Evolutionary conservation across 2,888 invertebrate species (phyloP).

Genomic region (Epicampocera succincta): DNA sequence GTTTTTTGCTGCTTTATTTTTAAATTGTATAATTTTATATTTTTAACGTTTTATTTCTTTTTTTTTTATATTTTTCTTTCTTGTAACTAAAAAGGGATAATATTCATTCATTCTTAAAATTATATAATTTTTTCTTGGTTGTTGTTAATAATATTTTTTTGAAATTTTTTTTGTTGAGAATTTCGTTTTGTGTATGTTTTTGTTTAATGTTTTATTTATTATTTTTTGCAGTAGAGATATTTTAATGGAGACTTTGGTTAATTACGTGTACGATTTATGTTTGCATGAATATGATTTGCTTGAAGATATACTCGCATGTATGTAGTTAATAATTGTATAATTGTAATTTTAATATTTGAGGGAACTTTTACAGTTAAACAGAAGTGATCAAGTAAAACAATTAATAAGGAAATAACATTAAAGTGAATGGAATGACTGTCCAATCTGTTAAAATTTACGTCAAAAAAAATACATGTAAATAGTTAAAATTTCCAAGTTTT

Average conservation of each 20-base stretch:
- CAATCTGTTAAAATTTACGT: no score
- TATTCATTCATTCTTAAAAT: slow-evolving; percentile 43
- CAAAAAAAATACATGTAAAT: no score
- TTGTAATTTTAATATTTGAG: background rate
- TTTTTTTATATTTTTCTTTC: slow-evolving; percentile 24
- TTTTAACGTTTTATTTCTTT: slow-evolving; percentile 47
- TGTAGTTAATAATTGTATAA: no score
- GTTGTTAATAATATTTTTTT: background rate
- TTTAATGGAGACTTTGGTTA: no score
- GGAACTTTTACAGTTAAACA: no score
- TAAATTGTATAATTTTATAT: slow-evolving; percentile 54
- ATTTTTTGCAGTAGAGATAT: background rate
- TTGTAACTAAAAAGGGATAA: slow-evolving; percentile 63
- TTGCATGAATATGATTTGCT: no score
- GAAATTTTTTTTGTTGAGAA: background rate
- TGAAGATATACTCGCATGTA: no score
- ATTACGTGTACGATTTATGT: no score
- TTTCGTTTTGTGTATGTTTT: background rate
- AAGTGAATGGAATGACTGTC: no score
- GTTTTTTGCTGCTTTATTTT: slow-evolving; percentile 29
- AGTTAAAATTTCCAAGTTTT: no score
- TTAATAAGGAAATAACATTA: no score
- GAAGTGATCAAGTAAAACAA: no score
- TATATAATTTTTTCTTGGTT: slow-evolving; percentile 11
- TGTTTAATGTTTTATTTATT: background rate